phyloP scores from a whole-genome alignment of 2,113 vertebrate genomes.

The Eudyptes chrysolophus region DNA sequence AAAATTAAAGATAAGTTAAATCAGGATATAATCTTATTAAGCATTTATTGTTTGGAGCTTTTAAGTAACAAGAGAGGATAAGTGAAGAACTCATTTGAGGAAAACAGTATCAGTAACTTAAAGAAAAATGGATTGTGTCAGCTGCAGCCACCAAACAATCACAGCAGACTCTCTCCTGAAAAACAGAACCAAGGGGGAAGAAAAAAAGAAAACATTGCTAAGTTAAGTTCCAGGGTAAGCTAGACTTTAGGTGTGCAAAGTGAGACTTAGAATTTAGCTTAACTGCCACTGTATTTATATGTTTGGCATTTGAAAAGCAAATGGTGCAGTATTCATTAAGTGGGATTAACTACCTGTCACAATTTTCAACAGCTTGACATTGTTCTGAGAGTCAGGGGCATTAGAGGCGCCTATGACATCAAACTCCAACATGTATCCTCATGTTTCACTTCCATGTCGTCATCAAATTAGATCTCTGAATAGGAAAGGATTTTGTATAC shows the following conservation, averaged over 20 bases:
- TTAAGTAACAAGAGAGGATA: background rate
- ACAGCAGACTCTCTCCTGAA: background rate
- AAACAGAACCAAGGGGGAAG: background rate
- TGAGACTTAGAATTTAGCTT: background rate
- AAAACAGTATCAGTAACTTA: background rate
- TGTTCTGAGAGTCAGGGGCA: background rate
- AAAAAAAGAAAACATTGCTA: background rate
- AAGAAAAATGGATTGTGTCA: background rate
- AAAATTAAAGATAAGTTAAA: background rate
- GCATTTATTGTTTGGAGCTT: background rate
- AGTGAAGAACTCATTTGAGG: background rate
- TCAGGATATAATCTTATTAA: background rate
- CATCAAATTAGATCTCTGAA: background rate
- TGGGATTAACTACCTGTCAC: constrained; percentile 5
- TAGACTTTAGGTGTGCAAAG: background rate
- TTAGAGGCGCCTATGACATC: background rate
- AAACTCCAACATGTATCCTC: background rate
- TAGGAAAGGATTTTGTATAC: background rate
- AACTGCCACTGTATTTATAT: background rate
- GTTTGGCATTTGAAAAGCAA: background rate
- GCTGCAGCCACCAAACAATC: background rate
- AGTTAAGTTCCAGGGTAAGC: background rate
- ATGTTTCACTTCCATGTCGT: background rate
- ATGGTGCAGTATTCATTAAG: background rate
- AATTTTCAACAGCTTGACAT: constrained; percentile 12